Percentiles rank a stretch among this genome's conserved stretches.
These are phyloP conservation scores for Lithobates sylvaticus DNA, from an alignment of 2,797 vertebrate species.

Conservation along the genomic window DNA sequence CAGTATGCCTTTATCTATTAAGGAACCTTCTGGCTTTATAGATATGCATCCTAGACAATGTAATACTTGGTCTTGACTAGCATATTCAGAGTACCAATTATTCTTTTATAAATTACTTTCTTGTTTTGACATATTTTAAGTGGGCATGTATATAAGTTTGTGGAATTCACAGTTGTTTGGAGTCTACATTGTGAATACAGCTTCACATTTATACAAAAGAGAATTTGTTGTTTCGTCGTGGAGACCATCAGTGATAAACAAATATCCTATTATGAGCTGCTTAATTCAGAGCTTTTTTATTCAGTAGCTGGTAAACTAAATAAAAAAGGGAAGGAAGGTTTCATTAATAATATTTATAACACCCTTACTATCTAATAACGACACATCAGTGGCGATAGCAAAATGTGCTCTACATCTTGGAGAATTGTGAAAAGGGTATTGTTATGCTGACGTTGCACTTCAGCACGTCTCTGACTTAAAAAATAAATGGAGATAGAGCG, in stretches of 20 bases:
- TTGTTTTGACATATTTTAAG: too few species aligned
- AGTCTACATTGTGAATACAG: too few species aligned
- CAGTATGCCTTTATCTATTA: too few species aligned
- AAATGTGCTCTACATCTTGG: slow-evolving; percentile 18
- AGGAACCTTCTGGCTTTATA: too few species aligned
- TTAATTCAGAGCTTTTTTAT: slow-evolving; percentile 34
- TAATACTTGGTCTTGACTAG: too few species aligned
- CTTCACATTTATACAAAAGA: too few species aligned
- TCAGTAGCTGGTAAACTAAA: slow-evolving; percentile 23
- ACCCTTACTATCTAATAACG: slow-evolving; percentile 19
- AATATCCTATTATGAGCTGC: slow-evolving; percentile 7
- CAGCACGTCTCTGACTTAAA: slow-evolving; percentile 20
- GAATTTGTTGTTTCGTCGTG: too few species aligned
- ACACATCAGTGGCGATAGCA: neutral
- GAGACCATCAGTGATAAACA: neutral
- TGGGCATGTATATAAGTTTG: too few species aligned
- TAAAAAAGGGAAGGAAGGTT: slow-evolving; percentile 2
- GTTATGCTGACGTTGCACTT: slow-evolving; percentile 25
- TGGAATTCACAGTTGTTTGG: too few species aligned
- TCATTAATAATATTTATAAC: slow-evolving; percentile 44
- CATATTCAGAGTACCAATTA: too few species aligned
- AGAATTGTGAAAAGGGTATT: slow-evolving; percentile 28
- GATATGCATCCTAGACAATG: too few species aligned
- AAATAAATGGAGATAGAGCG: neutral
- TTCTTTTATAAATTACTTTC: too few species aligned